These are phyloP conservation scores for Akabosia matsudoensis DNA, from an alignment of 1,140 invertebrate species.

Conservation along the genomic window DNA sequence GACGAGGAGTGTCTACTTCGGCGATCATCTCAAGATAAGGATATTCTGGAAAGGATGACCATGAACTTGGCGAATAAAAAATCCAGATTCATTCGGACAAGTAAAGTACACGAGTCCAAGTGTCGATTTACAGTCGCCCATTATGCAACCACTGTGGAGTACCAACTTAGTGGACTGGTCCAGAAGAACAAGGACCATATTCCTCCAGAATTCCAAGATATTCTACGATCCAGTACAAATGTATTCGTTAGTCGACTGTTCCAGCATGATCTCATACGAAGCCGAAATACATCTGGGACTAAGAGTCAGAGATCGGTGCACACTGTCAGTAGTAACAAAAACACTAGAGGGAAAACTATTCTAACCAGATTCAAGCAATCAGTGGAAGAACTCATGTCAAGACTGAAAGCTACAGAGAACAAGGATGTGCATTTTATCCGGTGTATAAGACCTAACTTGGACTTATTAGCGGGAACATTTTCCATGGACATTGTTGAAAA, in stretches of 20 bases:
- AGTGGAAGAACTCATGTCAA: conserved; percentile 34
- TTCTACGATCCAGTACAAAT: conserved; percentile 29
- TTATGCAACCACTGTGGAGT: conserved; percentile 53
- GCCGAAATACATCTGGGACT: neutral
- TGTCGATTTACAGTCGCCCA: conserved; percentile 51
- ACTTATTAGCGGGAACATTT: conserved; percentile 20
- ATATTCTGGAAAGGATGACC: conserved; percentile 59
- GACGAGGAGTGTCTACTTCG: conserved; percentile 52
- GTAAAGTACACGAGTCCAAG: conserved; percentile 43
- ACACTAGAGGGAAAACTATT: conserved; percentile 31
- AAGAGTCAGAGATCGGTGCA: neutral
- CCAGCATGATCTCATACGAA: conserved; percentile 1
- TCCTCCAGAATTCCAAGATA: conserved; percentile 36
- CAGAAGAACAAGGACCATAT: conserved; percentile 54
- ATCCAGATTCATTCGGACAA: conserved; percentile 10
- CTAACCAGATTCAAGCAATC: conserved; percentile 35
- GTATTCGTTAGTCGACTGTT: conserved; percentile 5
- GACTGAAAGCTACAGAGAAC: conserved; percentile 20
- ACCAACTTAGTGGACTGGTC: conserved; percentile 51
- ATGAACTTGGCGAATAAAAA: conserved; percentile 13
- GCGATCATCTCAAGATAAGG: conserved; percentile 54
- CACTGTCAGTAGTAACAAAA: conserved; percentile 5
- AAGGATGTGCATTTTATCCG: conserved; percentile 41
- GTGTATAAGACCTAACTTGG: conserved; percentile 37
- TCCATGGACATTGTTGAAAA: conserved; percentile 24